These are phyloP conservation scores for Buphagus erythrorhynchus DNA, from an alignment of 2,797 vertebrate genomes.

Conservation along the genomic window DNA sequence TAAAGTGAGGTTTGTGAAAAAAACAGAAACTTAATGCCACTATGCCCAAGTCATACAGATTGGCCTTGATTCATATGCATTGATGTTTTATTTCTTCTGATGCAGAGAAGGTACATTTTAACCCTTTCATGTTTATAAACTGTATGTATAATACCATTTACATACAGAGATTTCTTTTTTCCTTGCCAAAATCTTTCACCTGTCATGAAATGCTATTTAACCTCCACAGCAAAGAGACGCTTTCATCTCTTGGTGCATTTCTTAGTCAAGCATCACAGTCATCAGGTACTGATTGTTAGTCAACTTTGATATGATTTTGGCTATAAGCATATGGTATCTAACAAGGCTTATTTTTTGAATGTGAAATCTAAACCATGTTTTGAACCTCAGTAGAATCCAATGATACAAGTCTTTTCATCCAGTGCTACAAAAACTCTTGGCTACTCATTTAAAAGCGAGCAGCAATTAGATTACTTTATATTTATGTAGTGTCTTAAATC, in stretches of 20 bases:
- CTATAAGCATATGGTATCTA: neutral
- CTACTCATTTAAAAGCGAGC: neutral
- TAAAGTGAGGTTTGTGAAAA: neutral
- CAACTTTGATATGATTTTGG: neutral
- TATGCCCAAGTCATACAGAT: neutral
- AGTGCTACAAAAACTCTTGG: neutral
- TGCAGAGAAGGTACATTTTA: constrained; percentile 41
- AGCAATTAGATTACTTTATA: neutral
- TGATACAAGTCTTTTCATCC: neutral
- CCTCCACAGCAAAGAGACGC: neutral
- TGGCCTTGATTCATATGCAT: constrained; percentile 6
- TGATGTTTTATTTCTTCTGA: constrained; percentile 19
- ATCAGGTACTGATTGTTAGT: neutral
- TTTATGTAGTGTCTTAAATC: neutral
- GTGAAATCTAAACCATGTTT: neutral
- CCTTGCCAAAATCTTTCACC: neutral
- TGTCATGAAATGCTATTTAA: neutral
- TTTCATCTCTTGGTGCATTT: neutral
- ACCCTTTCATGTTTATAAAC: neutral
- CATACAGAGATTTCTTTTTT: neutral
- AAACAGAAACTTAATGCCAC: neutral
- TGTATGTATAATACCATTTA: neutral
- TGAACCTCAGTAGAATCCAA: neutral
- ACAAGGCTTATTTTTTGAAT: neutral
- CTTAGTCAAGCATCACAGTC: neutral